Base-by-base conservation (phyloP, 1,140 invertebrate species). In the Nasonia giraulti region DNA sequence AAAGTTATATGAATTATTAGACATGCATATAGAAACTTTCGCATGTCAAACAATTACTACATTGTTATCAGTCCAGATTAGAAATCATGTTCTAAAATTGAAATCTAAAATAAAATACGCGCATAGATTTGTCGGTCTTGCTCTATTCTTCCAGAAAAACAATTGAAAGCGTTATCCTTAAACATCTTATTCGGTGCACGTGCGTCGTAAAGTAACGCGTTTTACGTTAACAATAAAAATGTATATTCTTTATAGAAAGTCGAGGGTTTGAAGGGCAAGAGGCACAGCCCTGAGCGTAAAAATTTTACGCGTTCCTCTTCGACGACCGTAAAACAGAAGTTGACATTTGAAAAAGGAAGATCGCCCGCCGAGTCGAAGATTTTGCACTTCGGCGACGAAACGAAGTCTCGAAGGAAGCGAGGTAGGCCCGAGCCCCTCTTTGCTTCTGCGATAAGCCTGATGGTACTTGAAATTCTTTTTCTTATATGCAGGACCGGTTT, bases 261-360 rank as follows among this genome's bases (percentile, higher is more conserved):
- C 55, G 6, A 62, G 17, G 55, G 55, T 20, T n/a, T 7, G 55
- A 4, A n/a, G 6, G 5, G 4, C 5, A 4, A 20, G 20, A 17
- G 55, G 55, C 20, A 62, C 55, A 62, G 3, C 55, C 20, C 55
- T 62, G 55, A 62, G 6, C 20, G 6, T 62, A 62, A 62, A 62
- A 5, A 62, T 62, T 62, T 62, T 62, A n/a, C 55, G 20, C n/a
- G n/a, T 76, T 47, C 23, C 44, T 76, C 23, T 50, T 47, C 47
- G 8, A n/a, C 75, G 44, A 76, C 50, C 75, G 44, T 76, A 76
- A 76, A 50, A 50, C 44, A 76, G 44, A 76, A 44, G 75, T 50
- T 76, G 75, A 50, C 75, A 76, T 50, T 50, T 76, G 3, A 71
- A 44, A 76, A 27, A 76, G 75, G n/a, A 50, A 76, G 75, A 76